Evolutionary conservation across 2,113 vertebrate genomes (phyloP).

Genomic region (Morphnarchus princeps): DNA sequence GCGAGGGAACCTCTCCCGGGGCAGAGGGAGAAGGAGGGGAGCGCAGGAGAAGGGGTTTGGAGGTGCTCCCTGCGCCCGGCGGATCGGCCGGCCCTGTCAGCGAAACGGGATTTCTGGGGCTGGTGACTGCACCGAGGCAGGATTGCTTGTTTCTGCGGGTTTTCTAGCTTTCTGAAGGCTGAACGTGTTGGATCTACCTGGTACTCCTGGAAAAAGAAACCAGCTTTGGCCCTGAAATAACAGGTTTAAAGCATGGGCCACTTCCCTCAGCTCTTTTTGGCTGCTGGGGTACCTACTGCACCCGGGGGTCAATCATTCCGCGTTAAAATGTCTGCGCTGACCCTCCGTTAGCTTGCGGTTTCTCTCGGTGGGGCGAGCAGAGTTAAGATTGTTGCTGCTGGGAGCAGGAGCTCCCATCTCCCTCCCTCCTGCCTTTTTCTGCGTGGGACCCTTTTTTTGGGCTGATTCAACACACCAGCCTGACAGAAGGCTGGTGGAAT

Average conservation of each 20-base stretch:
- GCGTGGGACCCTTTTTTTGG: not conserved
- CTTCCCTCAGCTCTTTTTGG: not conserved
- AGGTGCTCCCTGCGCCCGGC: not conserved
- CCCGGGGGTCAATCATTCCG: accelerated
- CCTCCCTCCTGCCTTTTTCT: not conserved
- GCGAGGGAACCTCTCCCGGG: not conserved
- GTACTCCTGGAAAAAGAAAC: not conserved
- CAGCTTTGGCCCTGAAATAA: not conserved
- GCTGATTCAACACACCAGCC: not conserved
- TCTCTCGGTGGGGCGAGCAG: not conserved
- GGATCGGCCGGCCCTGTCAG: accelerated
- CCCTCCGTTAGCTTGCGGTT: not conserved
- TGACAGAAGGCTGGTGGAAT: not conserved
- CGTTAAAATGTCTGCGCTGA: not conserved
- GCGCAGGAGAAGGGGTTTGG: accelerated
- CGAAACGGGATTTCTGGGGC: accelerated
- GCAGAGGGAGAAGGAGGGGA: not conserved
- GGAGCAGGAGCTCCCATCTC: not conserved
- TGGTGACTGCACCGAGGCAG: not conserved
- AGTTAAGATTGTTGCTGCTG: not conserved
- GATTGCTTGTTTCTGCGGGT: not conserved
- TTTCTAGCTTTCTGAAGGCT: not conserved
- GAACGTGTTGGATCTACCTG: not conserved
- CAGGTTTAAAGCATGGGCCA: not conserved
- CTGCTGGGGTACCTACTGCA: too few relatives aligned